Evolutionary conservation across 2,888 invertebrate genomes (phyloP), one percentile per base, ranked within the genome.

Genomic region (Phragmatobia fuliginosa): DNA sequence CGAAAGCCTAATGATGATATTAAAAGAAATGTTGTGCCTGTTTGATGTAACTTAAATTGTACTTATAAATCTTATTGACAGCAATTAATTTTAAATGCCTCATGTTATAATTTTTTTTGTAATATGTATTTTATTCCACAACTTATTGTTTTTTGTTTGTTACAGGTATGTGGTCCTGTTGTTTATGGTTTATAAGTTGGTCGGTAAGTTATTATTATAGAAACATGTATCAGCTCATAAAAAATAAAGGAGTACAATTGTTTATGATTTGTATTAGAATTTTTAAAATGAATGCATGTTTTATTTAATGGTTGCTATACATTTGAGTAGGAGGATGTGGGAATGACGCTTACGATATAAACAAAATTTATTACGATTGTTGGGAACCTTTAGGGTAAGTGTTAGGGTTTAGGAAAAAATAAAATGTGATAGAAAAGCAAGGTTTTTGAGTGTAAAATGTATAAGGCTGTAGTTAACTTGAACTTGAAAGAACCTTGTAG

Each of bases 101-200:
- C 75, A 64, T 64, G 66, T 69, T 38, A 28, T 63, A 28, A 25
- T 63, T 45, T n/a, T 11, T 45, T 8, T 10, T 61, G 16, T 38
- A 67, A 67, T 65, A n/a, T n/a, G n/a, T n/a, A 62, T 67, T 67
- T 69, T 38, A 52, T 16, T 25, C 36, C 56, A 60, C 74, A 75
- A 70, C 65, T 76, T 76, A 80, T 72, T 45, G 56, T 62, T 73
- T 66, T 61, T n/a, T 72, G 73, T 77, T 77, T 83, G 76, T 85
- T 87, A 41, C 86, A 85, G 85, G 86, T 86, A 86, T 38, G 73
- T 67, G 45, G 38, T 49, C 11, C 32, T 45, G n/a, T 45, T 49
- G 62, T 60, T 5, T 21, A 25, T 31, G 41, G 58, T 49, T 58
- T 38, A 62, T 49, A 52, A 63, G 33, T 45, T 16, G 16, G 8